These are phyloP conservation scores for Tenrec ecaudatus DNA, from an alignment of 2,113 vertebrate species.

Conservation along the genomic window DNA sequence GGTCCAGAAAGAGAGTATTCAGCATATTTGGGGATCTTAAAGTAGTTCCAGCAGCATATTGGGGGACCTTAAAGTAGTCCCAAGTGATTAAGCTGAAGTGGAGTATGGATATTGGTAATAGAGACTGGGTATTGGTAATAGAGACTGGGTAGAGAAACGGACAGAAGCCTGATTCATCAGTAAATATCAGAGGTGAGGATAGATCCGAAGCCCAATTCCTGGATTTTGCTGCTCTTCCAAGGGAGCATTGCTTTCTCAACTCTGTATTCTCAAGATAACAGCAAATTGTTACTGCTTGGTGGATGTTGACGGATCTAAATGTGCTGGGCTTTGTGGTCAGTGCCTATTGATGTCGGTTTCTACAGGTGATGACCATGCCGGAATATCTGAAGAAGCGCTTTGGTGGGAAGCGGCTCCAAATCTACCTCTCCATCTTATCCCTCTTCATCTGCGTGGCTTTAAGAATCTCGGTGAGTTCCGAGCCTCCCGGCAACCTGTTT, in stretches of 20 bases:
- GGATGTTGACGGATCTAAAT: background rate
- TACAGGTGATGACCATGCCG: slow-evolving; percentile 96
- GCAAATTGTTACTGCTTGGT: background rate
- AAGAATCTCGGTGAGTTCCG: slow-evolving; percentile 94
- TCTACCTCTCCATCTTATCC: slow-evolving; percentile 94
- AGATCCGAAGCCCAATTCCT: background rate
- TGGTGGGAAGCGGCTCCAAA: slow-evolving; percentile 93
- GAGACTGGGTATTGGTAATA: background rate
- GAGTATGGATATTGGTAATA: background rate
- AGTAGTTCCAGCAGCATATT: background rate
- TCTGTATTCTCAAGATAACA: background rate
- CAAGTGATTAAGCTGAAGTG: no score
- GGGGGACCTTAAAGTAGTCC: background rate
- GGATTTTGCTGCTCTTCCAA: background rate
- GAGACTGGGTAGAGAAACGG: background rate
- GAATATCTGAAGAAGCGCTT: slow-evolving; percentile 96
- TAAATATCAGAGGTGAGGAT: background rate
- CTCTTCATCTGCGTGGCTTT: slow-evolving; percentile 92
- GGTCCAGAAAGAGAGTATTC: no score
- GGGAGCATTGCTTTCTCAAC: background rate
- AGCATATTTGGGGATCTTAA: background rate
- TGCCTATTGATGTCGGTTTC: background rate
- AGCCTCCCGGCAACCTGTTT: background rate
- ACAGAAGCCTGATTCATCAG: background rate
- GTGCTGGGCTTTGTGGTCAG: accelerated